These are phyloP conservation scores for Corythaixoides concolor DNA, from an alignment of 2,113 vertebrate species.

Conservation along the genomic window DNA sequence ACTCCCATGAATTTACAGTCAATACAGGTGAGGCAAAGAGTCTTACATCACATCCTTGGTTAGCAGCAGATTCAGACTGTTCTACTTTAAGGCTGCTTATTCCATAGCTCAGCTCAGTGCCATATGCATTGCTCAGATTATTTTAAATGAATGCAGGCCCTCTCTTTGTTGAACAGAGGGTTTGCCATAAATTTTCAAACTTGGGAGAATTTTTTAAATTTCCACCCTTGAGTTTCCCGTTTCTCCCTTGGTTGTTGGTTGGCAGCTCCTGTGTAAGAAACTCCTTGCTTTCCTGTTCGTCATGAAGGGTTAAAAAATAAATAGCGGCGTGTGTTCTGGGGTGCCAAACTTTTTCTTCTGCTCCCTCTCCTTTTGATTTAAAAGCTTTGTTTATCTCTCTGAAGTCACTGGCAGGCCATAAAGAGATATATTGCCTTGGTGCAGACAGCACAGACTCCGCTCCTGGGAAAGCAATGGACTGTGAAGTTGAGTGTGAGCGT, in stretches of 20 bases:
- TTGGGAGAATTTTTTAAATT: neutral
- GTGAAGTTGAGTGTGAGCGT: constrained; percentile 63
- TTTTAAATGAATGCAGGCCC: neutral
- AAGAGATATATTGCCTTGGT: constrained; percentile 69
- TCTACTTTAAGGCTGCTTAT: neutral
- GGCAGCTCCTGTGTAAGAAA: neutral
- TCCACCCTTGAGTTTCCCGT: neutral
- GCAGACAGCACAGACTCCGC: constrained; percentile 56
- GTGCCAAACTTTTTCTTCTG: constrained; percentile 46
- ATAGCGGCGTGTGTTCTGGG: neutral
- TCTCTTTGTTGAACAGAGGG: neutral
- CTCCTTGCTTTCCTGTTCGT: neutral
- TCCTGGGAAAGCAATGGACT: constrained; percentile 48
- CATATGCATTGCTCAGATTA: neutral
- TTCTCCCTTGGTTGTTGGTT: neutral
- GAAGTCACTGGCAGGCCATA: constrained; percentile 61
- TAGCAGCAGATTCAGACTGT: neutral
- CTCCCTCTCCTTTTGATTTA: constrained; percentile 64
- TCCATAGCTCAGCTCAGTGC: neutral
- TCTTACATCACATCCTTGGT: neutral
- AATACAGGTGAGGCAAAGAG: neutral
- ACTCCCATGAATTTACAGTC: neutral
- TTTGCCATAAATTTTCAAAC: neutral
- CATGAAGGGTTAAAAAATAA: constrained; percentile 48
- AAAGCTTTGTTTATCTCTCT: constrained; percentile 65